These are phyloP conservation scores for Archocentrus centrarchus DNA, from an alignment of 2,113 vertebrate genomes.

Conservation along the genomic window DNA sequence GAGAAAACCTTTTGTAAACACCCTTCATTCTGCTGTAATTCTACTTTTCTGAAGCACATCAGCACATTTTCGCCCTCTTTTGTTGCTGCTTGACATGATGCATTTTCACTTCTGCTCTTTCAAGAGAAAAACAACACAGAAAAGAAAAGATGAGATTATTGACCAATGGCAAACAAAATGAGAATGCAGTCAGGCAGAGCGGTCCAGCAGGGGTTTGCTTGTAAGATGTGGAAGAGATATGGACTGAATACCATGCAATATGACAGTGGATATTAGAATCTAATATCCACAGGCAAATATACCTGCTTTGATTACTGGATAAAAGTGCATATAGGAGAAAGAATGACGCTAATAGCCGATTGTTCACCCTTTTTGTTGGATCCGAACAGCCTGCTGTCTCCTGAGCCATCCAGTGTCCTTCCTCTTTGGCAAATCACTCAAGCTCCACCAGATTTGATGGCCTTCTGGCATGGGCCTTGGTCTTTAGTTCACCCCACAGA, in stretches of 20 bases:
- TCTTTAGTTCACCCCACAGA: too few relatives aligned
- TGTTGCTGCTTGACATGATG: conserved; percentile 42
- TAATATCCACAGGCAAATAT: conserved; percentile 4
- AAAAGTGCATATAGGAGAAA: neutral
- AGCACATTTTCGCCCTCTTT: conserved; percentile 32
- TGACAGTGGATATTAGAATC: conserved; percentile 20
- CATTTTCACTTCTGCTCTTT: conserved; percentile 41
- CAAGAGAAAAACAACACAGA: conserved; percentile 21
- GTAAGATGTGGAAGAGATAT: conserved; percentile 10
- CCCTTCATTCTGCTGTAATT: conserved; percentile 31
- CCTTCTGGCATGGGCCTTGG: too few relatives aligned
- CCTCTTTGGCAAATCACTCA: too few relatives aligned
- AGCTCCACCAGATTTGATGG: too few relatives aligned
- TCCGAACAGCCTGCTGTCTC: too few relatives aligned
- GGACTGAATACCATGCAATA: conserved; percentile 23
- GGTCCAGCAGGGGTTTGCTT: neutral
- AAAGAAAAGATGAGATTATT: conserved; percentile 47
- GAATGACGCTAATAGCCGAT: too few relatives aligned
- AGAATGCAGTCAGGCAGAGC: conserved; percentile 27
- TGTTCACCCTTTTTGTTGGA: too few relatives aligned
- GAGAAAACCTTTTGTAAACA: conserved; percentile 58
- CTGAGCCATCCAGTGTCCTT: too few relatives aligned
- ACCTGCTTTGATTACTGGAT: neutral
- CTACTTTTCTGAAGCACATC: conserved; percentile 39
- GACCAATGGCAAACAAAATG: conserved; percentile 46